A percentile compares a stretch with the other conserved stretches of the same genome.
These are phyloP conservation scores for Reticulitermes lucifugus DNA, from an alignment of 2,888 invertebrate genomes.

Conservation along the genomic window DNA sequence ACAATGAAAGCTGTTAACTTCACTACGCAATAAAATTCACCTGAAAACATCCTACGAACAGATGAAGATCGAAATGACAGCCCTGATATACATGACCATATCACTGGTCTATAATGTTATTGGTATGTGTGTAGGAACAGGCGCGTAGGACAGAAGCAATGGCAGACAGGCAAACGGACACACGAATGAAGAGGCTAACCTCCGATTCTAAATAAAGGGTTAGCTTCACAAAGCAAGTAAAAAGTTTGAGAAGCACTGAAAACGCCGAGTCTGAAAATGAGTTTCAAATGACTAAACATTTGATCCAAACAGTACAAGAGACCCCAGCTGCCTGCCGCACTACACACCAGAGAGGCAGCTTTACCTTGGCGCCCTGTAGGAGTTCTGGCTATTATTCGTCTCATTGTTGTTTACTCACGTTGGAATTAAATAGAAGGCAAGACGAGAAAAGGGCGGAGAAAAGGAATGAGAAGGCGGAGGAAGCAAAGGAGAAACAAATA, in stretches of 20 bases:
- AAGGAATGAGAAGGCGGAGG: conserved; percentile 16
- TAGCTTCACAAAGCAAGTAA: background rate
- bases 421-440: conserved; percentile 16
- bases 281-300: conserved; percentile 1
- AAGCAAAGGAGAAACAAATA: conserved; percentile 9
- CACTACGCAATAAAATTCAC: too few relatives aligned
- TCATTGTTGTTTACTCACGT: conserved; percentile 24
- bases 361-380: conserved; percentile 2
- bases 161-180: background rate
- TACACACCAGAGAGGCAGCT: background rate
- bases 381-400: conserved; percentile 11
- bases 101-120: too few relatives aligned
- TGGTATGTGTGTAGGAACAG: too few relatives aligned
- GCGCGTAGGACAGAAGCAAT: too few relatives aligned
- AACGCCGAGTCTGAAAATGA: background rate
- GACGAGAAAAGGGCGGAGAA: conserved; percentile 29
- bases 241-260: background rate
- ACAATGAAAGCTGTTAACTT: too few relatives aligned
- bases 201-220: background rate
- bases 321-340: background rate
- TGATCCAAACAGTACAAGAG: background rate
- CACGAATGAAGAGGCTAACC: background rate
- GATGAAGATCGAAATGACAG: too few relatives aligned
- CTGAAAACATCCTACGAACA: too few relatives aligned
- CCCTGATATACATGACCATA: too few relatives aligned